Conservation (phyloP, 2,113 vertebrate species). For the Pongo abelii region DNA sequence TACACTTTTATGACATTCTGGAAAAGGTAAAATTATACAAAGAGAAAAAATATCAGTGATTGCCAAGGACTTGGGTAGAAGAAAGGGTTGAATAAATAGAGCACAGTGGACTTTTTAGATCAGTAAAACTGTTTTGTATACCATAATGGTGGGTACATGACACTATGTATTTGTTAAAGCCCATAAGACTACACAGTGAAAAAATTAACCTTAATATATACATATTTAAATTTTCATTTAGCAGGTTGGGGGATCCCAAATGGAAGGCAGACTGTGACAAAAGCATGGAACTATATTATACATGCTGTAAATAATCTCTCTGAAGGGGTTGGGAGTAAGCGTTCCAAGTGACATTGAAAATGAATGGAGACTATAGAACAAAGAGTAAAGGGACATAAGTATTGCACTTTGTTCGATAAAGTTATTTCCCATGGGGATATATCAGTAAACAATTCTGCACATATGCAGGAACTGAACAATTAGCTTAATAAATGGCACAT, state of each 20-base stretch:
- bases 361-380: not conserved
- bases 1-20: not conserved
- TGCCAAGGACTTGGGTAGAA: not conserved
- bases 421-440: not conserved
- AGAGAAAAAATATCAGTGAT: not conserved
- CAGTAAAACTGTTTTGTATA: not conserved
- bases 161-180: not conserved
- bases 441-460: not conserved
- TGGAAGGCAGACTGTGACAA: not conserved
- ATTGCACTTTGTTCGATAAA: not conserved
- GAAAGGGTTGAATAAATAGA: not conserved
- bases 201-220: not conserved
- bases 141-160: not conserved
- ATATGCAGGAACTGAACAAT: not conserved
- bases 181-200: not conserved
- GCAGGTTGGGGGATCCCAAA: not conserved
- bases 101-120: not conserved
- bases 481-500: not conserved
- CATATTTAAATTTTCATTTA: not conserved
- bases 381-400: not conserved
- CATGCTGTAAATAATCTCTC: not conserved
- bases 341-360: not conserved
- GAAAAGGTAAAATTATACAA: not conserved
- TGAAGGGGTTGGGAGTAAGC: not conserved
- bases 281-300: not conserved